These are phyloP conservation scores for Hermaeophaga mercurialis DNA, from an alignment of 2,888 invertebrate species.

Conservation along the genomic window DNA sequence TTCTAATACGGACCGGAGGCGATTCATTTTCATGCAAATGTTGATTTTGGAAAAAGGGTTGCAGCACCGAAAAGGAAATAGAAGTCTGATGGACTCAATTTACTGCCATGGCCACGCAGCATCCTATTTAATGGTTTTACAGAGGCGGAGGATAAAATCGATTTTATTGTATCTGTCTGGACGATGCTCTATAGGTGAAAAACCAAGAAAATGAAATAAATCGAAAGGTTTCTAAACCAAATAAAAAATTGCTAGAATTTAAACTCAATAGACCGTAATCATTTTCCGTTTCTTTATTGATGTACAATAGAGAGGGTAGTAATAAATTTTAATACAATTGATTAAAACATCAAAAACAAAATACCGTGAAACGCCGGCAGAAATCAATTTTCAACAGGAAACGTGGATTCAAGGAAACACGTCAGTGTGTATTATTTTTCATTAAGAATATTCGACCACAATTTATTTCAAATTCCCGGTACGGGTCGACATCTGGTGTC, in stretches of 20 bases:
- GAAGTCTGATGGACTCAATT: slow-evolving; percentile 45
- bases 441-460: slow-evolving; percentile 30
- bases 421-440: slow-evolving; percentile 25
- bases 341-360: slow-evolving; percentile 30
- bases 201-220: too few relatives aligned
- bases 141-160: slow-evolving; percentile 10
- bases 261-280: too few relatives aligned
- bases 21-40: slow-evolving; percentile 44
- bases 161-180: too few relatives aligned
- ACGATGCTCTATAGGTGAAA: too few relatives aligned
- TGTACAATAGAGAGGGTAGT: too few relatives aligned
- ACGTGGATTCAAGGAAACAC: slow-evolving; percentile 19
- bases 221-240: too few relatives aligned
- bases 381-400: slow-evolving; percentile 40
- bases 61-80: slow-evolving; percentile 42
- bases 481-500: slow-evolving; percentile 30
- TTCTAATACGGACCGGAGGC: slow-evolving; percentile 35
- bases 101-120: slow-evolving; percentile 28
- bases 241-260: too few relatives aligned
- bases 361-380: slow-evolving; percentile 31
- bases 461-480: slow-evolving; percentile 32
- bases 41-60: slow-evolving; percentile 36
- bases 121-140: slow-evolving; percentile 25
- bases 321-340: too few relatives aligned
- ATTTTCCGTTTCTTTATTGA: too few relatives aligned